Evolutionary conservation across 1,140 invertebrate genomes (phyloP).

Genomic region (Neodiprion pinetum): DNA sequence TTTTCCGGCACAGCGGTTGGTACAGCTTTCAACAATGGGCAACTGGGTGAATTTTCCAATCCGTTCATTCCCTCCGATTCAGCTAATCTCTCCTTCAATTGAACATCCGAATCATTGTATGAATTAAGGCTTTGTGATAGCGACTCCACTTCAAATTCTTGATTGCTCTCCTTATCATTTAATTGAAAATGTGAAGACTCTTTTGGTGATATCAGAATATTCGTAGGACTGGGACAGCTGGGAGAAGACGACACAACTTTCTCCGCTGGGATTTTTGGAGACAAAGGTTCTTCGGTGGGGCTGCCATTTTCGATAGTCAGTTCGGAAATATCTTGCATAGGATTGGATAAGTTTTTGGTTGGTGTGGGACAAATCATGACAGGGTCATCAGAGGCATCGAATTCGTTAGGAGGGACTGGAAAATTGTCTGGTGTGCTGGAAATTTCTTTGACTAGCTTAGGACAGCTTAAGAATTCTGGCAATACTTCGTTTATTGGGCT

Average conservation of each 20-base stretch:
- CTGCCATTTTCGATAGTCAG: not conserved
- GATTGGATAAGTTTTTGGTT: not conserved
- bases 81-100: conserved; percentile 46
- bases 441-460: conserved; percentile 15
- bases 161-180: conserved; percentile 37
- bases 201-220: conserved; percentile 29
- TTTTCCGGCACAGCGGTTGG: conserved; percentile 38
- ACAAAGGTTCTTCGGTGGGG: not conserved
- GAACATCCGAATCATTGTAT: conserved; percentile 44
- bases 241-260: conserved; percentile 36
- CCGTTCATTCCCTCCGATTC: conserved; percentile 34
- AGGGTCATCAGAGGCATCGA: not conserved
- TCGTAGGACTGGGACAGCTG: conserved; percentile 36
- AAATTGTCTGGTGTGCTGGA: conserved; percentile 23
- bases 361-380: not conserved
- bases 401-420: conserved; percentile 23
- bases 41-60: conserved; percentile 32
- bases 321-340: not conserved
- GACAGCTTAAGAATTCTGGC: not conserved
- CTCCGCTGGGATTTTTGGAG: conserved; percentile 30
- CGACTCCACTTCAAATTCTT: conserved; percentile 40
- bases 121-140: conserved; percentile 40
- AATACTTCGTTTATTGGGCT: not conserved
- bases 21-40: conserved; percentile 41
- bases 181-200: conserved; percentile 38